These are phyloP conservation scores for Tinea semifulvella DNA, from an alignment of 2,888 invertebrate species.

Conservation along the genomic window DNA sequence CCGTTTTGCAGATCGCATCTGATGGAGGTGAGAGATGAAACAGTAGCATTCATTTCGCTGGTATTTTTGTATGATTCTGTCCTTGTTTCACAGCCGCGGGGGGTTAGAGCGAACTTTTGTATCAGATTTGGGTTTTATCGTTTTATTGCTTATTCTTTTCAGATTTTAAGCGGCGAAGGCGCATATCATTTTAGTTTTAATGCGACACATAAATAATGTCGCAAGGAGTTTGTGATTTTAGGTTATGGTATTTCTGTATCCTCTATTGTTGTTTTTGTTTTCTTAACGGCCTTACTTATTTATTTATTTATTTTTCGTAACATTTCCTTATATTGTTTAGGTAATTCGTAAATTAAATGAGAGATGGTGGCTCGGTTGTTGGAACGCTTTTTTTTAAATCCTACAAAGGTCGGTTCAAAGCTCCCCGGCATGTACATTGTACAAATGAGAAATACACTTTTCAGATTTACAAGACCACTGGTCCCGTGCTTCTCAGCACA, in stretches of 20 bases:
- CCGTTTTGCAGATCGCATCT: conserved; percentile 58
- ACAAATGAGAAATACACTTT: too few relatives aligned
- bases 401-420: too few relatives aligned
- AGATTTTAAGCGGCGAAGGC: conserved; percentile 65
- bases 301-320: too few relatives aligned
- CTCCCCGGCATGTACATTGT: too few relatives aligned
- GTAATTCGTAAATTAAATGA: too few relatives aligned
- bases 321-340: too few relatives aligned
- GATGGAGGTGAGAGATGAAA: conserved; percentile 68
- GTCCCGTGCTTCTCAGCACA: too few relatives aligned
- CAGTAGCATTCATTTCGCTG: conserved; percentile 63
- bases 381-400: too few relatives aligned
- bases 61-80: conserved; percentile 52
- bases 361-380: too few relatives aligned
- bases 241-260: conserved; percentile 40
- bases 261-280: neutral
- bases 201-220: conserved; percentile 58
- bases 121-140: conserved; percentile 68
- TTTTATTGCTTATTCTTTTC: conserved; percentile 69
- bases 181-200: conserved; percentile 67
- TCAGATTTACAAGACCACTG: too few relatives aligned
- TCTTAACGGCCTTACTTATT: too few relatives aligned
- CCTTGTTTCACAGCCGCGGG: conserved; percentile 55
- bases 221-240: conserved; percentile 50
- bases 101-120: conserved; percentile 60